Evolutionary conservation across 2,888 invertebrate genomes (phyloP).

Genomic region (Eustalomyia histrio): DNA sequence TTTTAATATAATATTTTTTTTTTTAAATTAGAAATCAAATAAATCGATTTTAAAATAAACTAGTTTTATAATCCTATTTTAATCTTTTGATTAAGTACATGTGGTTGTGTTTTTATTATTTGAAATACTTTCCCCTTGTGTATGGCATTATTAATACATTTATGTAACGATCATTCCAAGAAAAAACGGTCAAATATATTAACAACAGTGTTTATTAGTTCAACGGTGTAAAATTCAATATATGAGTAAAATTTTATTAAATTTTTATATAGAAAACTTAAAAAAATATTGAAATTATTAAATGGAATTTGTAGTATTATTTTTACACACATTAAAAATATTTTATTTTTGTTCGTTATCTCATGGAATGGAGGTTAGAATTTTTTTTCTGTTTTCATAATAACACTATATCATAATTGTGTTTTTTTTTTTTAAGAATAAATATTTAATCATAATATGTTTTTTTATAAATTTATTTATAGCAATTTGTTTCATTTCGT

Average conservation of each 20-base stretch:
- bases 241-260: no score
- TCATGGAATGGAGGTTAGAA: slow-evolving; percentile 22
- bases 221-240: no score
- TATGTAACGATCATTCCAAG: no score
- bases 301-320: no score
- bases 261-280: no score
- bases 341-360: no score
- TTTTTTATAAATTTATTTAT: slow-evolving; percentile 65
- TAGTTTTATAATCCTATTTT: slow-evolving; percentile 38
- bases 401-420: slow-evolving; percentile 39
- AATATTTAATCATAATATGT: slow-evolving; percentile 30
- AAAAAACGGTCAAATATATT: no score
- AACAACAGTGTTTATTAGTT: no score
- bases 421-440: slow-evolving; percentile 46
- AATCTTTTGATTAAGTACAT: slow-evolving; percentile 59
- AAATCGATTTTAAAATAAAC: slow-evolving; percentile 39
- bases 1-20: neutral
- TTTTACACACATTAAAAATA: no score
- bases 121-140: slow-evolving; percentile 27
- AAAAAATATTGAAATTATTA: no score
- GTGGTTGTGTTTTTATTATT: slow-evolving; percentile 8
- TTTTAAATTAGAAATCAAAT: slow-evolving; percentile 45
- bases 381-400: slow-evolving; percentile 65
- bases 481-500: slow-evolving; percentile 59
- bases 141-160: slow-evolving; percentile 36